Percentiles rank a stretch among this genome's conserved stretches.
Conservation (phyloP, 92 coral and sea anemone genomes). For the Micromussa lordhowensis region DNA sequence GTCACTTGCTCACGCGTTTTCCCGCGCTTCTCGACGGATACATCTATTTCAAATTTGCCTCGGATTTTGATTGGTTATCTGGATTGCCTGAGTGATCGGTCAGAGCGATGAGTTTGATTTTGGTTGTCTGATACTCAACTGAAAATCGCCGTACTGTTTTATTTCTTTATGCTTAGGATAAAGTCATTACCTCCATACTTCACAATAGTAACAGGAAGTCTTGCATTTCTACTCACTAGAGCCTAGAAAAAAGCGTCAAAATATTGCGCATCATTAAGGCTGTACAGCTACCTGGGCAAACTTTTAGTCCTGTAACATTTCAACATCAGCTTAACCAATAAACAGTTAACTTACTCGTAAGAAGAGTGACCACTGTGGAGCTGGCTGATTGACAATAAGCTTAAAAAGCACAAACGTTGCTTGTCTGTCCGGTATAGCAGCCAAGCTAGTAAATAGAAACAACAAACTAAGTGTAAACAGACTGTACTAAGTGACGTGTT, state of each 20-base stretch:
- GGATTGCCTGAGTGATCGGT: too few species aligned
- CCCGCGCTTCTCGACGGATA: too few species aligned
- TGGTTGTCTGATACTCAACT: too few species aligned
- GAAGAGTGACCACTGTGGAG: conserved; percentile 84
- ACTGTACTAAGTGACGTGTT: not conserved
- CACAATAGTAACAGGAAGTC: conserved; percentile 87
- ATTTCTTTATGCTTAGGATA: not conserved
- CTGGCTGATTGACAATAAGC: conserved; percentile 91
- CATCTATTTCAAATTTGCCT: too few species aligned
- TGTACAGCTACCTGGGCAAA: not conserved
- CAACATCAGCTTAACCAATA: too few species aligned
- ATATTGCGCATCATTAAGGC: not conserved
- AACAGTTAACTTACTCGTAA: conserved; percentile 67
- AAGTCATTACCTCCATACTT: conserved; percentile 80
- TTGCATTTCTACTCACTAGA: conserved; percentile 83
- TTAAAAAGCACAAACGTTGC: conserved; percentile 87
- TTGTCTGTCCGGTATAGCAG: conserved; percentile 86
- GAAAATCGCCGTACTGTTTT: too few species aligned
- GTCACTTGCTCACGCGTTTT: too few species aligned
- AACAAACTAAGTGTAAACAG: not conserved
- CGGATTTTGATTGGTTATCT: too few species aligned
- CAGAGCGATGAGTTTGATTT: too few species aligned
- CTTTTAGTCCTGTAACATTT: not conserved
- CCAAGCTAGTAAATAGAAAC: conserved; percentile 55
- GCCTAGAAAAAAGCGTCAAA: conserved; percentile 56